Evolutionary conservation across 2,113 vertebrate species (phyloP).

Genomic region (Thalassarche chlororhynchos): DNA sequence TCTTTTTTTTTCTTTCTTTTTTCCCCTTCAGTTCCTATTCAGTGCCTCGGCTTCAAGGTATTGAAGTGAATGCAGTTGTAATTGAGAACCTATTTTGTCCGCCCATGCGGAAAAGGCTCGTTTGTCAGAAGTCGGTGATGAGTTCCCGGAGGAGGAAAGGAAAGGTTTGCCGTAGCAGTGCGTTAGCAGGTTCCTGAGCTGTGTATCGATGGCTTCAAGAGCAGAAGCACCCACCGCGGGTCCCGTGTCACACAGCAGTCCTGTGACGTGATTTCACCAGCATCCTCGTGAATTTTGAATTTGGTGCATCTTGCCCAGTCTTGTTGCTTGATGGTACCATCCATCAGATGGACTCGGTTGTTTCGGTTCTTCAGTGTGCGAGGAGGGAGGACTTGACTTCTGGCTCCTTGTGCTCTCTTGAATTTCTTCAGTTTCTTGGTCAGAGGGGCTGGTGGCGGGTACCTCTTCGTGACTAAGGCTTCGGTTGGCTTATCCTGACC

Average conservation of each 20-base stretch:
- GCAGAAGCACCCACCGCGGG: neutral
- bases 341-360: neutral
- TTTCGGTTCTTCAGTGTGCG: rapidly evolving
- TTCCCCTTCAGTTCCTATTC: neutral
- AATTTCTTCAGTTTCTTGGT: neutral
- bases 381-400: neutral
- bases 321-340: neutral
- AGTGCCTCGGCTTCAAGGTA: neutral
- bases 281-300: neutral
- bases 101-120: neutral
- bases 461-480: neutral
- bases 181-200: neutral
- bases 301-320: neutral
- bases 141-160: neutral
- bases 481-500: neutral
- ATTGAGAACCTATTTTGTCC: neutral
- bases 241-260: neutral
- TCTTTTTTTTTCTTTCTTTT: no score
- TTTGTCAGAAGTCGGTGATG: neutral
- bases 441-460: no score
- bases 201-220: neutral
- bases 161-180: neutral
- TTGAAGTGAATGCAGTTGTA: neutral
- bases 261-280: neutral
- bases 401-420: neutral